phyloP scores from a whole-genome alignment of 2,888 invertebrate genomes.

The Epinotia brunnichana region DNA sequence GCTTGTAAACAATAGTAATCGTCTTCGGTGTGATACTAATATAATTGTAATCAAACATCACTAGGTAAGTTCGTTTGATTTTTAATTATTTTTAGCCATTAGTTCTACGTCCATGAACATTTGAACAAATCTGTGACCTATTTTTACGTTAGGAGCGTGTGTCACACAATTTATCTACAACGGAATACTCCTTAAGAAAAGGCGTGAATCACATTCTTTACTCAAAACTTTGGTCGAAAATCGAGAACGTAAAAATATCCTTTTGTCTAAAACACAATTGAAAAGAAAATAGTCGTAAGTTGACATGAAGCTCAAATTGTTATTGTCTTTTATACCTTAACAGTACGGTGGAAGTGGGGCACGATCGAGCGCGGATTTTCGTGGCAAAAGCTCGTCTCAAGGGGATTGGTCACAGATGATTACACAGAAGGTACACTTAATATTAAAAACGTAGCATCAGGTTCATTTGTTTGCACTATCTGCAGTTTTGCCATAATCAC shows the following conservation, averaged over 20 bases:
- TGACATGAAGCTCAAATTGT: background rate
- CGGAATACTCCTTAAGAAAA: no score
- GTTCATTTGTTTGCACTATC: background rate
- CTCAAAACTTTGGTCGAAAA: background rate
- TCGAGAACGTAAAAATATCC: background rate
- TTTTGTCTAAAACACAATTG: background rate
- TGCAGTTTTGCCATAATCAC: background rate
- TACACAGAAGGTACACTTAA: constrained; percentile 1
- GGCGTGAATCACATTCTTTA: background rate
- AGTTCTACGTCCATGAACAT: background rate
- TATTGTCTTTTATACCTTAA: constrained; percentile 1
- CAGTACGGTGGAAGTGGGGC: constrained; percentile 11
- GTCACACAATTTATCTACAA: background rate
- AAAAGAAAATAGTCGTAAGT: background rate
- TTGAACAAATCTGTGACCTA: background rate
- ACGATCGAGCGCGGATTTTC: constrained; percentile 32
- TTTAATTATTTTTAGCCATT: no score
- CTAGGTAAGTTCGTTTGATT: no score
- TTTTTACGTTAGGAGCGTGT: background rate
- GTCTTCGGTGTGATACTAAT: no score
- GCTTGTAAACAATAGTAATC: no score
- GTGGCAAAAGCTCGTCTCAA: constrained; percentile 25
- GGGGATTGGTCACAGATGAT: constrained; percentile 7
- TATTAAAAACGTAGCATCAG: background rate
- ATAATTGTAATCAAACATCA: no score